Conservation (phyloP, 2,888 invertebrate species). For the Polietes domitor region DNA sequence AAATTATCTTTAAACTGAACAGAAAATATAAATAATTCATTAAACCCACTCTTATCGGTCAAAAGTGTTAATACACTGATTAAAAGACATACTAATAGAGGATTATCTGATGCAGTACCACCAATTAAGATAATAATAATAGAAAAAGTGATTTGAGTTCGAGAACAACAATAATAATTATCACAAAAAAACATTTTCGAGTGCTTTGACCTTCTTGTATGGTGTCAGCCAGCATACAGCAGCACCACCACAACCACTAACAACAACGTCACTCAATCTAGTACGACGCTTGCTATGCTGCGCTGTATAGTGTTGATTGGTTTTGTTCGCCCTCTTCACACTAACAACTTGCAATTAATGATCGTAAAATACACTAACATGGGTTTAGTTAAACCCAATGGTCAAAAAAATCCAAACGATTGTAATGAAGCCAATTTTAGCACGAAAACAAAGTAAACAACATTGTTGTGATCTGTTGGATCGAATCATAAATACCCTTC, state of each 20-base stretch:
- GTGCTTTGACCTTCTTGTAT: conserved; percentile 21
- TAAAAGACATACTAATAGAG: too few relatives aligned
- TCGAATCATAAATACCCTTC: too few relatives aligned
- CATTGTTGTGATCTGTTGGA: too few relatives aligned
- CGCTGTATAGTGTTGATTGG: background rate
- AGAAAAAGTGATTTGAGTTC: background rate
- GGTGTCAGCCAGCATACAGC: too few relatives aligned
- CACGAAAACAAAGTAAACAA: background rate
- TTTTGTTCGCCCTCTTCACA: background rate
- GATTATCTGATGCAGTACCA: background rate
- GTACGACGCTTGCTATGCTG: background rate
- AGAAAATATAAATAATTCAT: too few relatives aligned
- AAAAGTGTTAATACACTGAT: too few relatives aligned
- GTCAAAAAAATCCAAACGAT: background rate
- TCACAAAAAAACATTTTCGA: background rate
- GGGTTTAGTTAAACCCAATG: background rate
- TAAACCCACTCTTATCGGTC: too few relatives aligned
- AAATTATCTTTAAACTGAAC: too few relatives aligned
- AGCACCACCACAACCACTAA: too few relatives aligned
- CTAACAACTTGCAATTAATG: background rate
- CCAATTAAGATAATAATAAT: background rate
- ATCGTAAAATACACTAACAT: background rate
- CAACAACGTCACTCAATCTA: background rate
- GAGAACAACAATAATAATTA: background rate
- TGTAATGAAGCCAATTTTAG: background rate